phyloP scores from a whole-genome alignment of 2,797 vertebrate genomes.

The Parauchenoglanis ngamensis region DNA sequence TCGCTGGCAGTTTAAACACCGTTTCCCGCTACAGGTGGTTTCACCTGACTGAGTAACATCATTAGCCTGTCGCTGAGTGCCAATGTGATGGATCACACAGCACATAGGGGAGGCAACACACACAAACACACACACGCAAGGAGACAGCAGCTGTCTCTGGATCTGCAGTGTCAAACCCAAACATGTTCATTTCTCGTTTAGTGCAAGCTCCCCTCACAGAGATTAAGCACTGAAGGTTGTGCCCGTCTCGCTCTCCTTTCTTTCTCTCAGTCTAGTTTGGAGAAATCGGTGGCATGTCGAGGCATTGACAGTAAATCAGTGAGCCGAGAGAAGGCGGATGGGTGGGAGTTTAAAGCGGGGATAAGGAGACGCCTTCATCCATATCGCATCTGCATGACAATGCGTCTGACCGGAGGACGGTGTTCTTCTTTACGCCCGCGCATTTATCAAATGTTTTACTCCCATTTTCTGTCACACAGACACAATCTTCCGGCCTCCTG shows the following conservation, averaged over 20 bases:
- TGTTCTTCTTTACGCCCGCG: constrained; percentile 35
- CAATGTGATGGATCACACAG: constrained; percentile 38
- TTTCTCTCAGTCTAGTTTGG: not conserved
- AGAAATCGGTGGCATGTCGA: constrained; percentile 4
- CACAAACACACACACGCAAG: constrained; percentile 28
- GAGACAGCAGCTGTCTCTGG: constrained; percentile 36
- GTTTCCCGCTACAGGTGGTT: constrained; percentile 43
- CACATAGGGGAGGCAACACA: constrained; percentile 22
- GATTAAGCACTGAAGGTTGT: constrained; percentile 1
- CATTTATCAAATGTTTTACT: constrained; percentile 49
- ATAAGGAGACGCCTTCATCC: constrained; percentile 44
- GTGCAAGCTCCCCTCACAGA: constrained; percentile 25
- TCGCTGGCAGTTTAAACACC: constrained; percentile 14
- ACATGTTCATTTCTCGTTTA: constrained; percentile 47
- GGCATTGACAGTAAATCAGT: constrained; percentile 20
- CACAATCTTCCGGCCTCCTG: constrained; percentile 11
- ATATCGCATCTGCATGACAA: constrained; percentile 59
- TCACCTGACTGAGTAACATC: constrained; percentile 53
- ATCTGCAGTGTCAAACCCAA: constrained; percentile 45
- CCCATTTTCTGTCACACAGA: constrained; percentile 39
- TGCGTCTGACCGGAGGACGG: constrained; percentile 33
- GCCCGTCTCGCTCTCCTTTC: not conserved
- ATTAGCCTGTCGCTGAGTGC: constrained; percentile 48
- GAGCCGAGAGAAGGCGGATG: not conserved
- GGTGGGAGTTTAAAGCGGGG: constrained; percentile 5